These are phyloP conservation scores for Melanerpes formicivorus DNA, from an alignment of 2,113 vertebrate species.

Conservation along the genomic window DNA sequence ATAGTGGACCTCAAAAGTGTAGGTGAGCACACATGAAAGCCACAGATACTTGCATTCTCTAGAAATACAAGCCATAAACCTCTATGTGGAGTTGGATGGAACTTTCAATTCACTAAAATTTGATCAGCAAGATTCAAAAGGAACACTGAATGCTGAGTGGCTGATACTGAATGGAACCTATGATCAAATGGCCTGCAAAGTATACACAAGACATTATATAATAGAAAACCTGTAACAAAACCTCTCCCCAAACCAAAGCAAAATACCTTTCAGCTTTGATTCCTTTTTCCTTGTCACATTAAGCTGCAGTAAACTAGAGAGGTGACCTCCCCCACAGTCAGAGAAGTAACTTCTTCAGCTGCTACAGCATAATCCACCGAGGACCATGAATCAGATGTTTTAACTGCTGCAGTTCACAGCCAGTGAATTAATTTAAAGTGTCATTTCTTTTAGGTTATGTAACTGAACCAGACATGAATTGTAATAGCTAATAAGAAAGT, in stretches of 20 bases:
- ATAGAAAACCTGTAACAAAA: background rate
- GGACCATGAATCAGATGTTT: background rate
- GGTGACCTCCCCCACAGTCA: background rate
- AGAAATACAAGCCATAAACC: background rate
- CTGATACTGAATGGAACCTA: background rate
- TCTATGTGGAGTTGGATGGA: background rate
- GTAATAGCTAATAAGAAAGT: background rate
- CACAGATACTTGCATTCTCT: background rate
- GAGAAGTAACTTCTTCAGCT: slow-evolving; percentile 5
- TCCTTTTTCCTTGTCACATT: background rate
- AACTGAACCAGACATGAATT: background rate
- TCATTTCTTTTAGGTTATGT: background rate
- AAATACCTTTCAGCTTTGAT: background rate
- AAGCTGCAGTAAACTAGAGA: background rate
- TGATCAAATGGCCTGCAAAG: background rate
- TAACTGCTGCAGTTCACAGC: slow-evolving; percentile 12
- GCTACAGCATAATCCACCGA: background rate
- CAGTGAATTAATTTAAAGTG: slow-evolving; percentile 17
- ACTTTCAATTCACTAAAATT: background rate
- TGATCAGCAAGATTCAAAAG: background rate
- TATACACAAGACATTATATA: background rate
- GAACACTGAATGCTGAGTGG: background rate
- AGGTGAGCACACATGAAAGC: background rate
- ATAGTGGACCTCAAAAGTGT: background rate
- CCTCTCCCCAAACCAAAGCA: background rate